phyloP scores from a whole-genome alignment of 2,797 vertebrate species.

The Pseudopleuronectes americanus region DNA sequence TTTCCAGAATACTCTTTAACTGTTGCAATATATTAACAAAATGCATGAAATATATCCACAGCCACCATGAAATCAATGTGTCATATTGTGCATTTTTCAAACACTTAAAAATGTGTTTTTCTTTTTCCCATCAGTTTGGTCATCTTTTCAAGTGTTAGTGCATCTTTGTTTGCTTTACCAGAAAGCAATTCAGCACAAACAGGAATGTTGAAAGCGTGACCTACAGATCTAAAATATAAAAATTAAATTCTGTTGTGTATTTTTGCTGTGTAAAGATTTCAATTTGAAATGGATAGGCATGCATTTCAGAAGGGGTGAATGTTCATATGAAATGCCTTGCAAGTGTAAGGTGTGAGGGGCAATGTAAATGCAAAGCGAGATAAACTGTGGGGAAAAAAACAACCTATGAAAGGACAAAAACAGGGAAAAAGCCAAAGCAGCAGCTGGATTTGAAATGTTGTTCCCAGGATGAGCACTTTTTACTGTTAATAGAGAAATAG shows the following conservation, averaged over 20 bases:
- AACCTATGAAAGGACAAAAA: conserved; percentile 53
- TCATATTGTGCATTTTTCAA: neutral
- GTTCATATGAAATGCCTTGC: conserved; percentile 14
- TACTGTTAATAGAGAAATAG: conserved; percentile 99
- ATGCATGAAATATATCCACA: too few relatives aligned
- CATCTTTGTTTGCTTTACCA: neutral
- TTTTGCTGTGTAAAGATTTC: neutral
- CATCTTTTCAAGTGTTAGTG: neutral
- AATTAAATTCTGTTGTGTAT: neutral
- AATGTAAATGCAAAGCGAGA: conserved; percentile 45
- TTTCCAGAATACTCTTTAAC: too few relatives aligned
- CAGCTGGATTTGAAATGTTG: conserved; percentile 90
- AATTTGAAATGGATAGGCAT: conserved; percentile 6
- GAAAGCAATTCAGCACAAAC: neutral
- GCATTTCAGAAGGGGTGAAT: conserved; percentile 10
- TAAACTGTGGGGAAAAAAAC: conserved; percentile 10
- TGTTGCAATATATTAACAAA: too few relatives aligned
- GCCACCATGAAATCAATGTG: too few relatives aligned
- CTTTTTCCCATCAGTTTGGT: neutral
- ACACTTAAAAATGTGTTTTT: neutral
- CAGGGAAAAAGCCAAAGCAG: conserved; percentile 49
- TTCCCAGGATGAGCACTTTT: conserved; percentile 96
- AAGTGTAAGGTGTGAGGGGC: conserved; percentile 33
- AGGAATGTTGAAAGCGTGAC: neutral
- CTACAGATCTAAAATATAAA: neutral